Evolutionary conservation across 2,113 vertebrate genomes (phyloP).

Genomic region (Acanthochromis polyacanthus): DNA sequence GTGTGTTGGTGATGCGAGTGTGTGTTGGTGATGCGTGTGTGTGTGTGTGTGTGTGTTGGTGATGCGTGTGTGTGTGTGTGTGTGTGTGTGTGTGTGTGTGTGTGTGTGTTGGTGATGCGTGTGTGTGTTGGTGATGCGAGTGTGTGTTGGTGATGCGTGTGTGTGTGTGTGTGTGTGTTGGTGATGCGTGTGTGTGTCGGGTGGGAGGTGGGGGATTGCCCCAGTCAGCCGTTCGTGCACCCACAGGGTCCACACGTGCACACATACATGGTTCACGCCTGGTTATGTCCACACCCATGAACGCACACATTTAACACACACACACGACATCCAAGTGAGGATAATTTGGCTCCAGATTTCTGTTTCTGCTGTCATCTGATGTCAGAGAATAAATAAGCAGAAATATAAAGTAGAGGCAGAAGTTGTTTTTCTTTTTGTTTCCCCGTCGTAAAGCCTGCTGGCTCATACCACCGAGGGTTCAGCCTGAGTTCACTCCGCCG

Average conservation of each 20-base stretch:
- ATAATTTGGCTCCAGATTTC: constrained; percentile 9
- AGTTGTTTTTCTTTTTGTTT: background rate
- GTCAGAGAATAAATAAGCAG: background rate
- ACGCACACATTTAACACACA: background rate
- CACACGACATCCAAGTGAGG: background rate
- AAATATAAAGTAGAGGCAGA: constrained; percentile 1
- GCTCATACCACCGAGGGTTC: constrained; percentile 41
- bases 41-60: constrained; percentile 26
- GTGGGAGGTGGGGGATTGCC: constrained; percentile 61
- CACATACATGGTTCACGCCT: constrained; percentile 6
- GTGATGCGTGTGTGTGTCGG: constrained; percentile 31
- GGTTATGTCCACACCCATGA: constrained; percentile 38
- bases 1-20: constrained; percentile 23
- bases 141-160: constrained; percentile 31
- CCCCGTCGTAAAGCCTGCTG: background rate
- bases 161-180: background rate
- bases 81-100: constrained; percentile 30
- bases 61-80: constrained; percentile 25
- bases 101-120: constrained; percentile 35
- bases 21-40: constrained; percentile 24
- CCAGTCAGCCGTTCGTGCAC: constrained; percentile 54
- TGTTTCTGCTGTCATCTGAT: background rate
- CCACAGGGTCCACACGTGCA: constrained; percentile 31
- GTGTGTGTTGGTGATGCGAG: constrained; percentile 10
- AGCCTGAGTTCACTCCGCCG: constrained; percentile 47